Conservation (phyloP, 2,113 vertebrate species). For the Thinocorus orbignyianus region DNA sequence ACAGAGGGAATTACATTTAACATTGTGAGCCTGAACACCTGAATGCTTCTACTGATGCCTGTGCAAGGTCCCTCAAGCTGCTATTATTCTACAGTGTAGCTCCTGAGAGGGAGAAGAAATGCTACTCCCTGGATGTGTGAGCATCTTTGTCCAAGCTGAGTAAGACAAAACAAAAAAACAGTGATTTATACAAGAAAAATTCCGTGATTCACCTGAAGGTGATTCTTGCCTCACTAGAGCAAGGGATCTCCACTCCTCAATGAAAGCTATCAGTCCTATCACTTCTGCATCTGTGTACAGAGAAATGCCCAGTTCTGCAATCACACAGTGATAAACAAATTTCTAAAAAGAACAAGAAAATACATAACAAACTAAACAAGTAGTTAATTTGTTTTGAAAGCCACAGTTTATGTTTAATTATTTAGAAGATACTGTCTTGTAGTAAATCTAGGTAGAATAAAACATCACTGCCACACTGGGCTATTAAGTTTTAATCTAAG, state of each 20-base stretch:
- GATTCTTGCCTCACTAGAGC: neutral
- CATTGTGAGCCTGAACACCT: fast-evolving
- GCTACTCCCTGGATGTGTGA: neutral
- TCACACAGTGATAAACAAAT: neutral
- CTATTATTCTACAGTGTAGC: neutral
- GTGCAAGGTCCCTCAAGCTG: neutral
- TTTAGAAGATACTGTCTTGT: neutral
- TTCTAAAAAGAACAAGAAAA: neutral
- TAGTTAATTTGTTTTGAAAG: neutral
- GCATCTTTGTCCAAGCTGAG: neutral
- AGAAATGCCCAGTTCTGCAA: neutral
- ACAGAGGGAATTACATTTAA: neutral
- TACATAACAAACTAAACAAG: neutral
- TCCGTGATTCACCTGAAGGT: neutral
- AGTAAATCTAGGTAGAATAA: neutral
- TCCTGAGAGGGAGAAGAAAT: neutral
- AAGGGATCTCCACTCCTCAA: neutral
- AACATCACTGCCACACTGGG: neutral
- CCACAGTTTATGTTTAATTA: neutral
- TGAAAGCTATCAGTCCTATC: neutral
- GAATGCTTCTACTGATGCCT: neutral
- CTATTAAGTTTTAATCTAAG: neutral
- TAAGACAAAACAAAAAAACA: neutral
- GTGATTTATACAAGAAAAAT: neutral
- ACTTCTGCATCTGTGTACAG: neutral